phyloP scores from a whole-genome alignment of 1,140 invertebrate genomes.

The Carposina sasakii region DNA sequence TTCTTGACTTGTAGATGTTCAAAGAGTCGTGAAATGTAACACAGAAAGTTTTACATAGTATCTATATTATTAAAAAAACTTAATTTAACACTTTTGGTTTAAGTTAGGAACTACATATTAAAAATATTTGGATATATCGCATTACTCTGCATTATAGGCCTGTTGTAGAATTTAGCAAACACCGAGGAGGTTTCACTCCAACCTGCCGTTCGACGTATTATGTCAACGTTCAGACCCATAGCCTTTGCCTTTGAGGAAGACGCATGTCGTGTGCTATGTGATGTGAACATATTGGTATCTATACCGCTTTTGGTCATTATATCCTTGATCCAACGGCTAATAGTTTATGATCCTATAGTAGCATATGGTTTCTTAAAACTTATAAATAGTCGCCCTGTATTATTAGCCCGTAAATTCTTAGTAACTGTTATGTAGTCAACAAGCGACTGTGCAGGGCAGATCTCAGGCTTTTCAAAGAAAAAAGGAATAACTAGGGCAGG shows the following conservation, averaged over 20 bases:
- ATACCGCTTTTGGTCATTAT: conserved; percentile 11
- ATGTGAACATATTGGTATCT: conserved; percentile 13
- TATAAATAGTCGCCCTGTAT: not conserved
- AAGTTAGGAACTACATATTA: too few species aligned
- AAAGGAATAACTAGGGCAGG: conserved; percentile 7
- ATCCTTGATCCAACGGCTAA: conserved; percentile 23
- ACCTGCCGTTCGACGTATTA: not conserved
- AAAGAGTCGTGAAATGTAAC: too few species aligned
- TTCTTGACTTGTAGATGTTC: too few species aligned
- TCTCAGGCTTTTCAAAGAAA: conserved; percentile 5
- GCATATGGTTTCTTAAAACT: not conserved
- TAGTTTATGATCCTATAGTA: conserved; percentile 9
- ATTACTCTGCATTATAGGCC: too few species aligned
- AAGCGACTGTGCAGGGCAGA: not conserved
- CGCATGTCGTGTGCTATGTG: conserved; percentile 18
- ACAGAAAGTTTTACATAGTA: too few species aligned
- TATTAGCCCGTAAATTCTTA: not conserved
- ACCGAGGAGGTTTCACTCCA: not conserved
- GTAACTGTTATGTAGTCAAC: not conserved
- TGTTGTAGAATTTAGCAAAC: conserved; percentile 1
- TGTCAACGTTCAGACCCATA: conserved; percentile 16
- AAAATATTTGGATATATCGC: too few species aligned
- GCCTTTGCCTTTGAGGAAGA: conserved; percentile 20
- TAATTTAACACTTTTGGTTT: too few species aligned
- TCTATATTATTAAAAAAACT: too few species aligned